phyloP scores from a whole-genome alignment of 2,888 invertebrate genomes.

The Belgica antarctica region DNA sequence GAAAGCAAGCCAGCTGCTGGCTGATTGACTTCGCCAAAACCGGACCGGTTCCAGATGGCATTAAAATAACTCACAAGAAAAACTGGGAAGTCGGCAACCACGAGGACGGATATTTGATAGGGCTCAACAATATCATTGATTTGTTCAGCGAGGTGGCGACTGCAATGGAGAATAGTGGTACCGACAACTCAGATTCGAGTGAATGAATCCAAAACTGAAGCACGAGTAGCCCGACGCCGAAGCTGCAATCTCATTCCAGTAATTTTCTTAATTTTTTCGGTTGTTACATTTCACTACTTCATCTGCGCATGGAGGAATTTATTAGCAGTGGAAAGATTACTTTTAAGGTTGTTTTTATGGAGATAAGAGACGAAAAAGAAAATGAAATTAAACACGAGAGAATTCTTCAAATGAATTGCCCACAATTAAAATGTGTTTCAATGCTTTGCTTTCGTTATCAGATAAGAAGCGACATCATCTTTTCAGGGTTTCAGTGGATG shows the following conservation, averaged over 20 bases:
- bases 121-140: constrained; percentile 83
- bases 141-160: constrained; percentile 61
- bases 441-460: neutral
- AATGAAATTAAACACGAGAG: neutral
- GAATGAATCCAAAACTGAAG: neutral
- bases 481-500: neutral
- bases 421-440: neutral
- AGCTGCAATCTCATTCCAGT: neutral
- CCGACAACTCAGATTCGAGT: constrained; percentile 10
- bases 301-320: neutral
- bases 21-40: constrained; percentile 98
- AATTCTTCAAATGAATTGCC: constrained; percentile 7
- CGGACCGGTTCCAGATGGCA: constrained; percentile 71
- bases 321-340: constrained; percentile 1
- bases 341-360: constrained; percentile 17
- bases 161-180: neutral
- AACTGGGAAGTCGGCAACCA: constrained; percentile 94
- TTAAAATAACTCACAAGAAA: constrained; percentile 73
- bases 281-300: no score
- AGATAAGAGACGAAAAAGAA: constrained; percentile 1
- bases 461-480: neutral
- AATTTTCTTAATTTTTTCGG: no score
- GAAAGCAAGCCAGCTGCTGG: constrained; percentile 85
- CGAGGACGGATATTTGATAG: constrained; percentile 93
- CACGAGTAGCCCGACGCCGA: no score